A percentile compares a stretch with the other conserved stretches of the same genome.
Evolutionary conservation across 2,113 vertebrate species (phyloP).

Genomic region (Mastomys coucha): DNA sequence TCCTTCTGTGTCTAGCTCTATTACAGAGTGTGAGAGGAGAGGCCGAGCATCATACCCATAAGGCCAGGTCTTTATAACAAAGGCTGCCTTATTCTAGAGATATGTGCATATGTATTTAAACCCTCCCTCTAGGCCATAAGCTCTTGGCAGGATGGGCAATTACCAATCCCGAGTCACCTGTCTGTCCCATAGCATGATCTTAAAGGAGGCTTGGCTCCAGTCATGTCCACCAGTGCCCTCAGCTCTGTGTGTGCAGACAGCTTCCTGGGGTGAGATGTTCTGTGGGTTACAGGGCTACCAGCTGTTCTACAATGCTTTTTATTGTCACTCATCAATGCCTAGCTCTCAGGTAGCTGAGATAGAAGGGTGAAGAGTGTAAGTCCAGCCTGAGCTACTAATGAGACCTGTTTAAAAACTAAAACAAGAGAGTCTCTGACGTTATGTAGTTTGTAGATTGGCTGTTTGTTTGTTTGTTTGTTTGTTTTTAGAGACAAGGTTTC

Average conservation of each 20-base stretch:
- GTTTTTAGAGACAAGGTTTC: no score
- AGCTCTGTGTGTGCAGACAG: not conserved
- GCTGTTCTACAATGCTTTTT: constrained; percentile 6
- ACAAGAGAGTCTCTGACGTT: not conserved
- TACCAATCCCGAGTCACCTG: not conserved
- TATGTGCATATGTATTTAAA: not conserved
- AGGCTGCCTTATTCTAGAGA: constrained; percentile 35
- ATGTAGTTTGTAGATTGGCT: not conserved
- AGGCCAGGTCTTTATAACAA: constrained; percentile 26
- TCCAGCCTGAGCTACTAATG: not conserved
- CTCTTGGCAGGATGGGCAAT: not conserved
- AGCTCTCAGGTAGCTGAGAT: not conserved
- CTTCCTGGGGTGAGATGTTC: not conserved
- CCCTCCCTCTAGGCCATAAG: not conserved
- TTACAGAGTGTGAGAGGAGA: not conserved
- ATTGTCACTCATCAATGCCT: not conserved
- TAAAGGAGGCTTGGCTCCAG: not conserved
- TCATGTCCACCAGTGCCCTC: not conserved
- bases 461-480: not conserved
- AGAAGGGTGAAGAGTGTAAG: not conserved
- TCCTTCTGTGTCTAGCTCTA: not conserved
- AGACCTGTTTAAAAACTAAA: not conserved
- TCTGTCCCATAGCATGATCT: not conserved
- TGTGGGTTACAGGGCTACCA: not conserved
- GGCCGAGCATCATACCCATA: not conserved